These are phyloP conservation scores for Morpho achilles DNA, from an alignment of 2,888 invertebrate genomes.

Conservation along the genomic window DNA sequence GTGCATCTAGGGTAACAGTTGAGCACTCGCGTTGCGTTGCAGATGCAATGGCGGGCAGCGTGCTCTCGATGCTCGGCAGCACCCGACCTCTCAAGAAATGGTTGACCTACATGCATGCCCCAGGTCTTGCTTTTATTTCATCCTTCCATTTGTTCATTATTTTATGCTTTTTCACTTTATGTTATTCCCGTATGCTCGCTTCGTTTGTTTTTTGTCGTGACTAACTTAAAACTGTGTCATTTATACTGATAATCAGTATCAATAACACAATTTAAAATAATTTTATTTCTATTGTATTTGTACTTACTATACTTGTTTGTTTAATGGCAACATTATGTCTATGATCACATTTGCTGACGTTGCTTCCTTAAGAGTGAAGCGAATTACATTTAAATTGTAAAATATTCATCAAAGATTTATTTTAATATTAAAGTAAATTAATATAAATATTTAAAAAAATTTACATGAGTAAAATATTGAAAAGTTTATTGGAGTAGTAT, in stretches of 20 bases:
- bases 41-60: slow-evolving; percentile 65
- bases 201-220: slow-evolving; percentile 8
- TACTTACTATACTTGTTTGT: no score
- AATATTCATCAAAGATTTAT: no score
- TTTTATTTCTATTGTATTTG: no score
- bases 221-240: background rate
- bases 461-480: no score
- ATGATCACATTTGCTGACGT: no score
- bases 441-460: no score
- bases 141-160: slow-evolving; percentile 26
- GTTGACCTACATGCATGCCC: slow-evolving; percentile 77
- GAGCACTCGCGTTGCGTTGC: slow-evolving; percentile 54
- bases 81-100: slow-evolving; percentile 72
- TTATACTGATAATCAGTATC: background rate
- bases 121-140: slow-evolving; percentile 74
- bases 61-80: slow-evolving; percentile 63
- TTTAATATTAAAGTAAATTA: no score
- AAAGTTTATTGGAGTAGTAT: no score
- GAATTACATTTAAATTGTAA: no score
- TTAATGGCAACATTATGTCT: no score
- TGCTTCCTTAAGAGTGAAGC: no score
- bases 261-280: background rate
- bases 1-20: slow-evolving; percentile 1
- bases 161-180: slow-evolving; percentile 1
- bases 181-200: background rate